Conservation (phyloP, 2,888 invertebrate genomes). For the Caenorhabditis macrosperma region DNA sequence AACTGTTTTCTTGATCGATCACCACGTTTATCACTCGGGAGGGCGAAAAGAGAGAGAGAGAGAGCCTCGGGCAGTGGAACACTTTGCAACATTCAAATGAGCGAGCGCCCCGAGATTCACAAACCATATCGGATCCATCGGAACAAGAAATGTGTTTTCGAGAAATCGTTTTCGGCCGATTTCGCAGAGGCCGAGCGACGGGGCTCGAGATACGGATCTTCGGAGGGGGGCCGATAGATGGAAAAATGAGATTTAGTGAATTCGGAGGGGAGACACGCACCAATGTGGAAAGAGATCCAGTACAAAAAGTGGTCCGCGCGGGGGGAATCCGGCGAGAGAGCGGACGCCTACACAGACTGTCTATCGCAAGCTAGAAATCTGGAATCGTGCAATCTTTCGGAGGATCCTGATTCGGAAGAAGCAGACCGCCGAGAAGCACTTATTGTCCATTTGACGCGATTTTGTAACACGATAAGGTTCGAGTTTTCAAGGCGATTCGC, state of each 20-base stretch:
- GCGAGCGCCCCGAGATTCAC: neutral
- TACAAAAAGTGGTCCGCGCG: no score
- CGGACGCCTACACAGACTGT: neutral
- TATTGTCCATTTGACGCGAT: no score
- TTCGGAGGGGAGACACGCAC: conserved; percentile 1
- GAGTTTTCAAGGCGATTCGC: no score
- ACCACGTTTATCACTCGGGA: neutral
- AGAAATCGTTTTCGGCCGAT: neutral
- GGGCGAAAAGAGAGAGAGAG: no score
- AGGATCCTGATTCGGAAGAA: no score
- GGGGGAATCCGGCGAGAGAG: conserved; percentile 1
- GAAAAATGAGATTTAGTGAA: neutral
- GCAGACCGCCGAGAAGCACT: no score
- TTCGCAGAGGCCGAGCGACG: neutral
- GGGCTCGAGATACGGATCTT: neutral
- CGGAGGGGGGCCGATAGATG: neutral
- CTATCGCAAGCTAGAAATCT: no score
- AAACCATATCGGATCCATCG: neutral
- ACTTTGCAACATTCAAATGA: neutral
- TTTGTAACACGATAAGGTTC: no score
- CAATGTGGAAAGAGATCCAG: conserved; percentile 11
- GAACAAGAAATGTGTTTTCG: neutral
- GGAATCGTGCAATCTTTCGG: no score
- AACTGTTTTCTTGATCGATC: neutral
- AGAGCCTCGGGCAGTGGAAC: neutral